Conservation (phyloP, 2,888 invertebrate species). For the Hypselothyrea guttata region DNA sequence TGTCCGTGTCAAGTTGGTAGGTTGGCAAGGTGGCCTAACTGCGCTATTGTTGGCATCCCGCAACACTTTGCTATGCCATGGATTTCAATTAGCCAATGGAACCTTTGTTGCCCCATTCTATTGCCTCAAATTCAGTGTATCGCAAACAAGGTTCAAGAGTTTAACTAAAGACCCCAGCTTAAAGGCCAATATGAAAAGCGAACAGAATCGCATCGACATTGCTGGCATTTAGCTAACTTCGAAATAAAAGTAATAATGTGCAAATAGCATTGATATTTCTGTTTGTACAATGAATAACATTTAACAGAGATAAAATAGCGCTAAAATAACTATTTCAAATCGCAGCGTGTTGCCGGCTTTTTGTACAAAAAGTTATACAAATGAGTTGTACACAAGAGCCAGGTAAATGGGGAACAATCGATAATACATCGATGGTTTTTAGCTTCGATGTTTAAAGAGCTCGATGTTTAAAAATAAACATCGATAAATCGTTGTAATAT, state of each 20-base stretch:
- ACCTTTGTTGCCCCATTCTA: conserved; percentile 43
- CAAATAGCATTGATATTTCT: conserved; percentile 43
- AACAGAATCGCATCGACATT: conserved; percentile 44
- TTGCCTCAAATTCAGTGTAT: conserved; percentile 14
- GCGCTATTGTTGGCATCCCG: conserved; percentile 32
- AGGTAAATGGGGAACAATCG: conserved; percentile 4
- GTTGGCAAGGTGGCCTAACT: conserved; percentile 1
- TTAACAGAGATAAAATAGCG: conserved; percentile 43
- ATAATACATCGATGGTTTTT: not conserved
- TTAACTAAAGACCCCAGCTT: conserved; percentile 15
- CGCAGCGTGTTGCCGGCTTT: conserved; percentile 43
- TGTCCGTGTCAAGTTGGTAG: conserved; percentile 35
- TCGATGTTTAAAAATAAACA: too few species aligned
- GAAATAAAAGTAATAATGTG: conserved; percentile 29
- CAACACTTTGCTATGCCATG: conserved; percentile 11
- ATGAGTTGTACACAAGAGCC: conserved; percentile 23
- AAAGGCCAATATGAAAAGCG: conserved; percentile 42
- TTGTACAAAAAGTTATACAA: conserved; percentile 27
- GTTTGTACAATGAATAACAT: conserved; percentile 44
- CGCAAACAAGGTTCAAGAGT: conserved; percentile 35
- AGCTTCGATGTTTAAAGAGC: too few species aligned
- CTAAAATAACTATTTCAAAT: conserved; percentile 47
- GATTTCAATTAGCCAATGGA: conserved; percentile 50
- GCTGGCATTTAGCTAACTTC: conserved; percentile 49
- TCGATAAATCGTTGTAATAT: too few species aligned